These are phyloP conservation scores for Nycticebus coucang DNA, from an alignment of 2,113 vertebrate genomes.

Conservation along the genomic window DNA sequence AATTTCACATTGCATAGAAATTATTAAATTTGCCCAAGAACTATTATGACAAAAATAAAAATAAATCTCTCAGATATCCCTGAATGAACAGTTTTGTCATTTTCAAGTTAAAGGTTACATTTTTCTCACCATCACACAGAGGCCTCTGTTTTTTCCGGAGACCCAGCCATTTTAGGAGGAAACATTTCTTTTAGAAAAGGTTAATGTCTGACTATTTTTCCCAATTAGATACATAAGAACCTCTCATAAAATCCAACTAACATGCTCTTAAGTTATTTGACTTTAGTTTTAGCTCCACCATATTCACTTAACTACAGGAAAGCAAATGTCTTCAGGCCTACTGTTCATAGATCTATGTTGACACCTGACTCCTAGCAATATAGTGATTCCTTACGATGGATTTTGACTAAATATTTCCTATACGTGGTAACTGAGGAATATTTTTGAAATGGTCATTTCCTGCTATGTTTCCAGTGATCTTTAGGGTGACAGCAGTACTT, in stretches of 20 bases:
- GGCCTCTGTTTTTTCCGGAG: neutral
- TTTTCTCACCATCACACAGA: neutral
- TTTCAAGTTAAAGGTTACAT: neutral
- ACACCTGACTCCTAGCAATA: neutral
- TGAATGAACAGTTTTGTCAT: neutral
- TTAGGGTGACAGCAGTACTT: neutral
- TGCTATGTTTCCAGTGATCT: neutral
- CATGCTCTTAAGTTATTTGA: neutral
- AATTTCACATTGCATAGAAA: neutral
- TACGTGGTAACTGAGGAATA: neutral
- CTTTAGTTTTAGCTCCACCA: neutral
- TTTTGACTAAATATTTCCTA: neutral
- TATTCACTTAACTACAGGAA: neutral
- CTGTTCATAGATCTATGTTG: neutral
- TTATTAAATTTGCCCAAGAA: neutral
- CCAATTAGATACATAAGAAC: neutral
- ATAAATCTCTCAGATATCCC: neutral
- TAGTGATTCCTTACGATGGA: neutral
- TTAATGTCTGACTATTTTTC: neutral
- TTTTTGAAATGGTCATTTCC: neutral
- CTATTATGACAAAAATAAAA: neutral
- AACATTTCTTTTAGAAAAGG: conserved; percentile 8
- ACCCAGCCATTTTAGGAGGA: neutral
- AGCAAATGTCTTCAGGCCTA: neutral
- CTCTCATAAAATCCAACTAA: neutral